Conservation (phyloP, 2,113 vertebrate species). For the Xiphophorus maculatus region DNA sequence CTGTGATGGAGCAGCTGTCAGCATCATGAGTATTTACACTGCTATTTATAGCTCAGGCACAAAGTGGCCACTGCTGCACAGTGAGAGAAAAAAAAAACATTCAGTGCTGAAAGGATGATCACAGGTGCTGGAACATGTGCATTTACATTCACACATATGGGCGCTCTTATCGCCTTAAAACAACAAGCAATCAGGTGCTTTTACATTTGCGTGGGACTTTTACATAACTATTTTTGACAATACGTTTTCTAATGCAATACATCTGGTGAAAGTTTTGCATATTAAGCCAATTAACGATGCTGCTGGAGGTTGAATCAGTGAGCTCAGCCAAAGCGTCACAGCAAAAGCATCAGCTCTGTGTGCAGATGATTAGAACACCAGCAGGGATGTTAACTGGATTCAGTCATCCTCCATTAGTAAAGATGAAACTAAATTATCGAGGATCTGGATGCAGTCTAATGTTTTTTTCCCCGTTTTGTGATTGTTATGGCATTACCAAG, state of each 20-base stretch:
- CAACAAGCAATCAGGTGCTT: not conserved
- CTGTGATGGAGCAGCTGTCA: constrained; percentile 72
- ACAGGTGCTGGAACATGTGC: not conserved
- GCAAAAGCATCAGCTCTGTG: constrained; percentile 10
- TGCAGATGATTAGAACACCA: constrained; percentile 26
- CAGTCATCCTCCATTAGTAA: constrained; percentile 16
- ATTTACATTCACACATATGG: not conserved
- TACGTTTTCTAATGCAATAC: constrained; percentile 56
- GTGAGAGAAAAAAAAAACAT: constrained; percentile 50
- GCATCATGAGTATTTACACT: constrained; percentile 47
- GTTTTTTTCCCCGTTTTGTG: not conserved
- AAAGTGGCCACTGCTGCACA: constrained; percentile 36
- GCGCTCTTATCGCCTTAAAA: not conserved
- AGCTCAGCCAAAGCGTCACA: constrained; percentile 25
- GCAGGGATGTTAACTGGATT: constrained; percentile 8
- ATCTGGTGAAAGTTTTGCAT: constrained; percentile 35
- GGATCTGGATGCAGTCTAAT: not conserved
- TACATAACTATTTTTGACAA: constrained; percentile 51
- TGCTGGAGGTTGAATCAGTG: constrained; percentile 21
- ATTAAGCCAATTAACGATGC: constrained; percentile 38
- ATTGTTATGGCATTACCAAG: not conserved
- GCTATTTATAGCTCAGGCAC: constrained; percentile 68
- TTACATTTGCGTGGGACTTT: constrained; percentile 20
- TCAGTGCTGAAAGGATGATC: constrained; percentile 28
- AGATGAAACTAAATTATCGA: constrained; percentile 22